These are phyloP conservation scores for Otis tarda DNA, from an alignment of 2,113 vertebrate genomes.

Conservation along the genomic window DNA sequence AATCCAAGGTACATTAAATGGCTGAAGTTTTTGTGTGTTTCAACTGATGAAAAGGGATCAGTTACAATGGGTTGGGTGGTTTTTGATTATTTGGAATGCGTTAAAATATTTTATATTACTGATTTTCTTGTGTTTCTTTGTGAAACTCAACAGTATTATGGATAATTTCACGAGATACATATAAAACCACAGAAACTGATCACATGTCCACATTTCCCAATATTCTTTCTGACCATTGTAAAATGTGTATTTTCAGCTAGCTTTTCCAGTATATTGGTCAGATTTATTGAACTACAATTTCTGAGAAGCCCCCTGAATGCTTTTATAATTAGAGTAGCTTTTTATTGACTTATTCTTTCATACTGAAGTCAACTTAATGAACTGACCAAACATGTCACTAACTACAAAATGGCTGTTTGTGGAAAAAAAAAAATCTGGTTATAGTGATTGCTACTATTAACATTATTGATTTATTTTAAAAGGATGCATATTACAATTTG, in stretches of 20 bases:
- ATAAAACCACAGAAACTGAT: background rate
- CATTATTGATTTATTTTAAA: background rate
- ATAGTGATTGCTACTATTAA: background rate
- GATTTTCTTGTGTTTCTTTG: background rate
- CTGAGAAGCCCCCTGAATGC: background rate
- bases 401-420: background rate
- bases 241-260: background rate
- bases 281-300: background rate
- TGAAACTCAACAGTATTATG: background rate
- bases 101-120: background rate
- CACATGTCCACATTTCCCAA: background rate
- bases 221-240: background rate
- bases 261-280: background rate
- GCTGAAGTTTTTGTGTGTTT: background rate
- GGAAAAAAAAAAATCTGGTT: background rate
- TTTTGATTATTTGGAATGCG: background rate
- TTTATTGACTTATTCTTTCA: background rate
- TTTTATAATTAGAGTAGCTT: background rate
- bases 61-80: background rate
- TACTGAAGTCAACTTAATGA: background rate
- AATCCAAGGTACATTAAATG: background rate
- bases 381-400: background rate
- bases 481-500: background rate
- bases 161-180: background rate
- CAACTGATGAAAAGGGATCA: background rate